Conservation (phyloP, 2,113 vertebrate species). For the Gulo gulo region DNA sequence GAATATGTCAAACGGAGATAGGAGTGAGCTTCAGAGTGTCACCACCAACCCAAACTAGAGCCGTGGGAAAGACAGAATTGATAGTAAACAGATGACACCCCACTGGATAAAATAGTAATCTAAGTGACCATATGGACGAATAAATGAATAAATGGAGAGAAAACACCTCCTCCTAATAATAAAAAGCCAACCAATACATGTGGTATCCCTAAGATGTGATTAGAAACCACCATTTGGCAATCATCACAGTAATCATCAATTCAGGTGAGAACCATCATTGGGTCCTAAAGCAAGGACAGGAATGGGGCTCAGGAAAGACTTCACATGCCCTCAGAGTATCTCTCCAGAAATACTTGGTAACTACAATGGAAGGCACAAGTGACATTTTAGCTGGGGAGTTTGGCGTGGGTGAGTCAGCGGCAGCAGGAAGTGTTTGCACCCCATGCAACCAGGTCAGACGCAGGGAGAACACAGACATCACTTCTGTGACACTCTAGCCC, state of each 20-base stretch:
- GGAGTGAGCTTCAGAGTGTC: neutral
- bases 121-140: neutral
- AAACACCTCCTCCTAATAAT: neutral
- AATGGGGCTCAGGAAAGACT: neutral
- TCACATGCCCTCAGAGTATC: rapidly evolving
- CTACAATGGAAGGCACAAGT: neutral
- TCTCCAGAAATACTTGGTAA: no score
- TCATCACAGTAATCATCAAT: neutral
- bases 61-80: neutral
- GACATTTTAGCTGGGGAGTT: neutral
- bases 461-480: neutral
- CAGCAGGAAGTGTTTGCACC: rapidly evolving
- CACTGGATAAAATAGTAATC: neutral
- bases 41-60: neutral
- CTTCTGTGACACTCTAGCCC: neutral
- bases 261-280: neutral
- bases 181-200: neutral
- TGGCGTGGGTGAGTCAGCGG: neutral
- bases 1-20: neutral
- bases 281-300: no score
- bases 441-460: neutral
- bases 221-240: neutral
- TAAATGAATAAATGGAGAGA: neutral
- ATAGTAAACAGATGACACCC: neutral
- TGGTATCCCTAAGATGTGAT: no score